Conservation (phyloP, 2,113 vertebrate genomes). For the Hippocampus barbouri region DNA sequence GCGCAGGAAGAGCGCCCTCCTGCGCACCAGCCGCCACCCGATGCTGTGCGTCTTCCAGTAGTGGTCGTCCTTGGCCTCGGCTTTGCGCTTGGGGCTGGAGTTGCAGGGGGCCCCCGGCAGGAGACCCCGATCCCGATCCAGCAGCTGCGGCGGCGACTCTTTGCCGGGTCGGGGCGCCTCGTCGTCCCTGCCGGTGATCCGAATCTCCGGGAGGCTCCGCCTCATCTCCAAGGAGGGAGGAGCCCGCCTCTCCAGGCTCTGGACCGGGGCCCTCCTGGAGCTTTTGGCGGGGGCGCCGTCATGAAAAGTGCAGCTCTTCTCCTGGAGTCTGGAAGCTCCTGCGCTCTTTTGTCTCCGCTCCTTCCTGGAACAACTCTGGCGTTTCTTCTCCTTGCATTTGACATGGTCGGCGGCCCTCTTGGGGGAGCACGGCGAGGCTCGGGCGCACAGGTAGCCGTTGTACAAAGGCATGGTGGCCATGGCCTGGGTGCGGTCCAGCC, state of each 20-base stretch:
- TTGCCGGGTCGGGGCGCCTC: constrained; percentile 31
- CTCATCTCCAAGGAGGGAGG: constrained; percentile 52
- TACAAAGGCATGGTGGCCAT: constrained; percentile 57
- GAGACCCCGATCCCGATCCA: constrained; percentile 15
- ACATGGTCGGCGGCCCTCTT: constrained; percentile 37
- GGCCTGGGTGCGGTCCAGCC: constrained; percentile 61
- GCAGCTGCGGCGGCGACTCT: not conserved
- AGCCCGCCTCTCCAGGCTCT: constrained; percentile 19
- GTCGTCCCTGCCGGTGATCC: constrained; percentile 61
- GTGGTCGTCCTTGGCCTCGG: constrained; percentile 23
- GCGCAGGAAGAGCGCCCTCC: constrained; percentile 86
- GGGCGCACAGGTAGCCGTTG: constrained; percentile 57
- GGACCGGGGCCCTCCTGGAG: constrained; percentile 32
- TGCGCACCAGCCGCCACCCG: constrained; percentile 84
- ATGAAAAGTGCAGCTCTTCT: constrained; percentile 49
- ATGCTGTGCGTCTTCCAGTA: constrained; percentile 75
- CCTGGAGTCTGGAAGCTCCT: constrained; percentile 33
- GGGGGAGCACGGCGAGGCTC: constrained; percentile 37
- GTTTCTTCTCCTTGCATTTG: constrained; percentile 53
- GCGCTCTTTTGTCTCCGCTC: constrained; percentile 34
- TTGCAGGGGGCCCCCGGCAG: constrained; percentile 36
- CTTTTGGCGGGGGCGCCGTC: constrained; percentile 40
- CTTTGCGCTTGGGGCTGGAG: constrained; percentile 30
- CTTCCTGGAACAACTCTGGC: constrained; percentile 9
- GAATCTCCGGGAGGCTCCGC: constrained; percentile 62